Evolutionary conservation across 1,140 invertebrate species (phyloP).

Genomic region (Phymastichus coffea): DNA sequence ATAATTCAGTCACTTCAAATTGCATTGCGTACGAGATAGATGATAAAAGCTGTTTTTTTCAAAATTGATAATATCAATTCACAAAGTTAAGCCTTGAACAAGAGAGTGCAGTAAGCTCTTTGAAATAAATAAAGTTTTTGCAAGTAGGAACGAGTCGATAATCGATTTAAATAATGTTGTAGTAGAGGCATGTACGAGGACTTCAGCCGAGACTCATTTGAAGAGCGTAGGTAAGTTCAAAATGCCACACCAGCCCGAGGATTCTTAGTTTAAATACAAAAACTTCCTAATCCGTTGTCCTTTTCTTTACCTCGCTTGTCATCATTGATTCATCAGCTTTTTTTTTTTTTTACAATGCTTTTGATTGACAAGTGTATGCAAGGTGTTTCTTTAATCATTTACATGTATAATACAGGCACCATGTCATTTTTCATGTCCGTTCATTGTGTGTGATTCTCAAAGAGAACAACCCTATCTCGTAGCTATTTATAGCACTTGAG

Average conservation of each 20-base stretch:
- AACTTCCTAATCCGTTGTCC: constrained; percentile 17
- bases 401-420: constrained; percentile 12
- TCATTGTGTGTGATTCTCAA: too few species aligned
- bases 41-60: too few species aligned
- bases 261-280: constrained; percentile 21
- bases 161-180: constrained; percentile 54
- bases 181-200: constrained; percentile 76
- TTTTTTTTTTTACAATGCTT: constrained; percentile 17
- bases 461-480: too few species aligned
- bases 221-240: constrained; percentile 74
- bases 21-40: too few species aligned
- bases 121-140: constrained; percentile 1
- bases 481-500: too few species aligned
- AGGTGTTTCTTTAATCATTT: constrained; percentile 7
- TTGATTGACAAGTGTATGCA: constrained; percentile 1
- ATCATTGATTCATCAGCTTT: constrained; percentile 20
- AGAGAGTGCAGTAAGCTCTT: constrained; percentile 38
- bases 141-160: constrained; percentile 44
- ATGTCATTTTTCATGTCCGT: constrained; percentile 14
- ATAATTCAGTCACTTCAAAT: too few species aligned
- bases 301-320: constrained; percentile 29
- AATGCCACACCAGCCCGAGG: constrained; percentile 40
- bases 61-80: constrained; percentile 49
- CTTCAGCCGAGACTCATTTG: constrained; percentile 81
- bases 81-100: constrained; percentile 54